Conservation (phyloP, 2,113 vertebrate species). For the Empidonax traillii region DNA sequence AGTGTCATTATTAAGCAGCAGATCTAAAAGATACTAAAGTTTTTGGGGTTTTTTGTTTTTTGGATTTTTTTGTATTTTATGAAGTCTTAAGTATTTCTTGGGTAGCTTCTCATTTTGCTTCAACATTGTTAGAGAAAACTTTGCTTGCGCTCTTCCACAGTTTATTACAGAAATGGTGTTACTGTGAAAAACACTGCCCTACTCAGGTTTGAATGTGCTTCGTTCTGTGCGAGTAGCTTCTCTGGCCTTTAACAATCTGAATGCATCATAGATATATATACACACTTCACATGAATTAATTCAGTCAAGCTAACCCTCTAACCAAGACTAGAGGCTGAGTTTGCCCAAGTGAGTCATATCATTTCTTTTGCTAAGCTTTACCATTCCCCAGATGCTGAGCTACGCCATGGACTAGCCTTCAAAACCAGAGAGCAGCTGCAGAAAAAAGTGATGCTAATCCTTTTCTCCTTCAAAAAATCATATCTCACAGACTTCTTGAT, state of each 20-base stretch:
- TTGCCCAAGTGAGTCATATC: background rate
- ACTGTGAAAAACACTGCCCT: background rate
- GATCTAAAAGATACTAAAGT: background rate
- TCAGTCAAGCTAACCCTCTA: background rate
- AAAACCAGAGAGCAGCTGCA: background rate
- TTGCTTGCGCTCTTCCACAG: background rate
- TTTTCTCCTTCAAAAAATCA: background rate
- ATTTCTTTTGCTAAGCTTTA: background rate
- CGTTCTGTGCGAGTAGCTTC: background rate
- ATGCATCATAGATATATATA: background rate
- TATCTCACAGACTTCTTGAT: background rate
- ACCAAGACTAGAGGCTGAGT: background rate
- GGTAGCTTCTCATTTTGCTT: background rate
- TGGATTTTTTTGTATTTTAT: background rate
- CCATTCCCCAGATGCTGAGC: background rate
- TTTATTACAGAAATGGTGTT: background rate
- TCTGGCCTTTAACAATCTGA: background rate
- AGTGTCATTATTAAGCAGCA: background rate
- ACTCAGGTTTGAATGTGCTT: background rate
- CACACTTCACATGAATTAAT: background rate
- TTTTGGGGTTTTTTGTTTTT: background rate
- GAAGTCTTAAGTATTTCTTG: background rate
- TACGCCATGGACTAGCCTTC: background rate
- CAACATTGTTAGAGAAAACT: background rate
- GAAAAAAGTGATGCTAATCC: background rate